A percentile compares a stretch with the other conserved stretches of the same genome.
Evolutionary conservation across 2,113 vertebrate genomes (phyloP).

Genomic region (Emydocephalus ijimae): DNA sequence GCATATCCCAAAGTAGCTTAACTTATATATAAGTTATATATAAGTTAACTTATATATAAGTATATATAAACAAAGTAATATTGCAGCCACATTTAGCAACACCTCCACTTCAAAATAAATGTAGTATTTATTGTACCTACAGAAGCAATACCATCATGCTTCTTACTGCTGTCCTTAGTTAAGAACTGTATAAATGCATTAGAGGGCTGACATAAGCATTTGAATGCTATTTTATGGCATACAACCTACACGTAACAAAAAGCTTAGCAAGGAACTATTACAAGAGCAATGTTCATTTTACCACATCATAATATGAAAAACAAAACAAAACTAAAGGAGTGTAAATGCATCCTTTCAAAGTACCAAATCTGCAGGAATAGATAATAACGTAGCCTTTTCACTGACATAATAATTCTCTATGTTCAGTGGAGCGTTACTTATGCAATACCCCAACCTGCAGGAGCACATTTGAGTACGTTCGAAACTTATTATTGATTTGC

Average conservation of each 20-base stretch:
- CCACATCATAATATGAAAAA: not conserved
- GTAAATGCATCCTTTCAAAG: not conserved
- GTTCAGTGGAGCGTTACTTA: not conserved
- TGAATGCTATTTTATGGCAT: not conserved
- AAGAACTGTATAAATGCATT: not conserved
- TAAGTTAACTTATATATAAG: too few relatives aligned
- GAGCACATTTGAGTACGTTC: not conserved
- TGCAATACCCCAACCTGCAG: not conserved
- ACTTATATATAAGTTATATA: not conserved
- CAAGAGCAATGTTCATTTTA: not conserved
- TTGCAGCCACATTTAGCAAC: not conserved
- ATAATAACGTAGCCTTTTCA: not conserved
- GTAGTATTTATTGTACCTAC: not conserved
- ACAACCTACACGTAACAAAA: not conserved
- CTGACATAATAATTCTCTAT: not conserved
- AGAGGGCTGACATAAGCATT: not conserved
- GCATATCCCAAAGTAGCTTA: not conserved
- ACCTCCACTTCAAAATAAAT: not conserved
- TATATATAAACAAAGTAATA: not conserved
- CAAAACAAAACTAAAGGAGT: not conserved
- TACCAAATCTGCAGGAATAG: not conserved
- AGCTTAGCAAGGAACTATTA: rapidly evolving
- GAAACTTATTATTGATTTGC: not conserved
- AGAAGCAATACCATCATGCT: not conserved
- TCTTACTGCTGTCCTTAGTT: not conserved